Evolutionary conservation across 2,797 vertebrate genomes (phyloP).

Genomic region (Masticophis lateralis): DNA sequence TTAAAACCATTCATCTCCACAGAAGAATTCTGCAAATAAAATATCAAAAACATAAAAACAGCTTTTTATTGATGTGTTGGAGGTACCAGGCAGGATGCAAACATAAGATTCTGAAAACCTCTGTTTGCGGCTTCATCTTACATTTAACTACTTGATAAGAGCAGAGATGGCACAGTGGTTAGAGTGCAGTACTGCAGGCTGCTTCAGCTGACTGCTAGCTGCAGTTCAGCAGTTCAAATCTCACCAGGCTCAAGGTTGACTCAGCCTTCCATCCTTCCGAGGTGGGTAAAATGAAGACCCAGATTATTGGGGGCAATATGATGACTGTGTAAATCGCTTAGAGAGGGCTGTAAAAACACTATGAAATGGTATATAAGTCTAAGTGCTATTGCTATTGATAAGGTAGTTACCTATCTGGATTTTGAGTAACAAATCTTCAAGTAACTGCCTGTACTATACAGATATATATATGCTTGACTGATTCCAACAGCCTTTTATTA

Average conservation of each 20-base stretch:
- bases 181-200: too few relatives aligned
- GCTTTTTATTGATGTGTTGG: not conserved
- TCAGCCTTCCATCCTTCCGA: too few relatives aligned
- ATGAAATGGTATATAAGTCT: too few relatives aligned
- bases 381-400: too few relatives aligned
- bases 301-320: too few relatives aligned
- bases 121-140: not conserved
- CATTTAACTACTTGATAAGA: not conserved
- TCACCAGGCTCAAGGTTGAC: too few relatives aligned
- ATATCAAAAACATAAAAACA: not conserved
- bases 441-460: not conserved
- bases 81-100: not conserved
- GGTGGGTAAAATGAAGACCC: too few relatives aligned
- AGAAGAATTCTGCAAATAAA: not conserved
- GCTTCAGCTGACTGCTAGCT: too few relatives aligned
- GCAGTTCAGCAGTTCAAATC: too few relatives aligned
- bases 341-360: too few relatives aligned
- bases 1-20: not conserved
- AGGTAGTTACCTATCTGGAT: not conserved
- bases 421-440: not conserved
- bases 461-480: not conserved
- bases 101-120: not conserved
- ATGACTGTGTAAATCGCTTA: too few relatives aligned
- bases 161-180: too few relatives aligned
- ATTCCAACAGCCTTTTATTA: not conserved